Evolutionary conservation across 2,797 vertebrate species (phyloP), one percentile per base, ranked within the genome.

Genomic region (Halcyon smyrnensis): DNA sequence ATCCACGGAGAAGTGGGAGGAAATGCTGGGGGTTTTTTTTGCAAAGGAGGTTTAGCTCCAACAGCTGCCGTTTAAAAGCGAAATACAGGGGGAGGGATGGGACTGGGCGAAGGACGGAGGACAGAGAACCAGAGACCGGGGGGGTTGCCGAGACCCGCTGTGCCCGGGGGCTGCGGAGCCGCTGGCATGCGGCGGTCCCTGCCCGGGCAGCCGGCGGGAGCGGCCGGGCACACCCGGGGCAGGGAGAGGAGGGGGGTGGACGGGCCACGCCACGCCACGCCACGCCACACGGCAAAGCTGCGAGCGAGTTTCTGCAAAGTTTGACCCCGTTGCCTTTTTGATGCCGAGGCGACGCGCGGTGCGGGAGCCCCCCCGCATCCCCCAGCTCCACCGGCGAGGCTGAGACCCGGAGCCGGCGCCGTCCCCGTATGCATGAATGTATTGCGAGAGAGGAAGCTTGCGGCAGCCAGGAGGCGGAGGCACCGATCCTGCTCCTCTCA

Each of bases 251-350:
- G 37, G 37, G 15, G 30, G 90, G 90, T 11, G 11, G 11, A 37
- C 37, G 37, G 37, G 37, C 5, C 37, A 37, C 37, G 37, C 37
- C 37, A 37, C 37, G 37, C 37, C 37, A 37, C 37, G 37, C 37
- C 37, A 51, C 50, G 50, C 15, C 50, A 15, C 56, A 80, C 62
- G 85, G 57, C 11, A 21, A 11, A 32, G 63, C 67, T 6, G 21
- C 73, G 34, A 23, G 78, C 67, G 96, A 97, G 83, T 97, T 97
- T 70, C 84, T 60, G 93, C 97, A 96, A 98, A 98, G 98, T 98
- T 97, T 98, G 98, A 98, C 98, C 98, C 96, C 97, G 91, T 97
- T 97, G 98, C 97, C 97, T 98, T 94, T 97, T 46, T 89, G 98
- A 98, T 96, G 97, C 88, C 25, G 96, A 96, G 63, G 96, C 93